phyloP scores from a whole-genome alignment of 1,140 invertebrate species.

The Pseudomyrmex dendroicus region DNA sequence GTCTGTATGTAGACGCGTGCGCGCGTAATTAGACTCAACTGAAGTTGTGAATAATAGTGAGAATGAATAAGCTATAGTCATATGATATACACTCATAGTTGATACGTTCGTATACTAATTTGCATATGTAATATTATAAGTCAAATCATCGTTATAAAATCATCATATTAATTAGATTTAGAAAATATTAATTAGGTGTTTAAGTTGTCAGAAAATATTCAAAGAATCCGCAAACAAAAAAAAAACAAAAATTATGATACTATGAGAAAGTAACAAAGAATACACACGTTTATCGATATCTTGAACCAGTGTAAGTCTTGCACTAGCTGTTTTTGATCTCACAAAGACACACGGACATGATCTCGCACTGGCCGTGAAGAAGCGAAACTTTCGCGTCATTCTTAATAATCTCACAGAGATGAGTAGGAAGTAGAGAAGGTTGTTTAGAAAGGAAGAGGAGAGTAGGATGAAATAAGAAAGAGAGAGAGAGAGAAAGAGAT shows the following conservation, averaged over 20 bases:
- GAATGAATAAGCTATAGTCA: background rate
- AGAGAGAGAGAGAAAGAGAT: constrained; percentile 49
- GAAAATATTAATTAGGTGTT: no score
- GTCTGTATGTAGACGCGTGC: background rate
- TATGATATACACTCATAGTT: no score
- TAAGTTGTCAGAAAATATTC: no score
- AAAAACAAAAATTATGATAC: background rate
- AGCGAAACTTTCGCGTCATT: constrained; percentile 37
- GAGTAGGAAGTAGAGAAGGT: constrained; percentile 49
- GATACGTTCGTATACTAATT: background rate
- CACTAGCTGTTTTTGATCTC: background rate
- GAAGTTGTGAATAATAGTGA: background rate
- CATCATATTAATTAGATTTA: no score
- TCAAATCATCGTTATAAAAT: no score
- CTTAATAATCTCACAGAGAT: constrained; percentile 53
- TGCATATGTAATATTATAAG: background rate
- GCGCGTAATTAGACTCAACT: background rate
- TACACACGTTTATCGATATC: background rate
- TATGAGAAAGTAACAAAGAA: background rate
- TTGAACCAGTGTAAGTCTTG: background rate
- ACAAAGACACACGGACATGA: background rate
- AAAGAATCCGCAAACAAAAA: background rate
- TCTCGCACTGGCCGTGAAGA: constrained; percentile 31
- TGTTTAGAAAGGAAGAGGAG: constrained; percentile 14
- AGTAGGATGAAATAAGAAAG: constrained; percentile 29